These are phyloP conservation scores for Lucilia cuprina DNA, from an alignment of 1,140 invertebrate species.

Conservation along the genomic window DNA sequence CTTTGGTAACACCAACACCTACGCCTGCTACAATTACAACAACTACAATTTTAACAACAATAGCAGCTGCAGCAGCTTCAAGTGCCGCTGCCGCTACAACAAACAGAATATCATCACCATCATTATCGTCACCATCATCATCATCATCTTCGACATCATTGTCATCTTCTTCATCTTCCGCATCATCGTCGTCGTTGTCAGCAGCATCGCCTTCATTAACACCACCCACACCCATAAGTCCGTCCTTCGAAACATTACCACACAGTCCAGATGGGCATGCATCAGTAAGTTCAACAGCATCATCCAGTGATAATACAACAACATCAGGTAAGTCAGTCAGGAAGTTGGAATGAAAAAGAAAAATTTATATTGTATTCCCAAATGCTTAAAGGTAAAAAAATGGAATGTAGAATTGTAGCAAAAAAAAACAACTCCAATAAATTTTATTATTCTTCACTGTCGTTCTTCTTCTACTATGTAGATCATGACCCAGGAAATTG, in stretches of 20 bases:
- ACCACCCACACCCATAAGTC: slow-evolving; percentile 57
- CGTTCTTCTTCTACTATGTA: not conserved
- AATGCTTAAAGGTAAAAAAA: not conserved
- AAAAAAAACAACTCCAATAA: not conserved
- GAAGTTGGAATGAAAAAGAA: not conserved
- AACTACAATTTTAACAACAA: slow-evolving; percentile 37
- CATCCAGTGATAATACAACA: slow-evolving; percentile 54
- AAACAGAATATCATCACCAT: slow-evolving; percentile 30
- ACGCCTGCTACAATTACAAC: slow-evolving; percentile 1
- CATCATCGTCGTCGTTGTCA: not conserved
- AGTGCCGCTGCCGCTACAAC: slow-evolving; percentile 25
- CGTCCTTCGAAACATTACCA: slow-evolving; percentile 46
- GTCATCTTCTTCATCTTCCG: not conserved
- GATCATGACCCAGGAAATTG: slow-evolving; percentile 59
- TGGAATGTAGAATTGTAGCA: too few species aligned
- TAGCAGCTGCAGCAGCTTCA: slow-evolving; percentile 35
- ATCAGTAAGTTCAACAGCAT: slow-evolving; percentile 55
- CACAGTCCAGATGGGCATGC: slow-evolving; percentile 58
- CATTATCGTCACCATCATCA: slow-evolving; percentile 25
- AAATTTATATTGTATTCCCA: not conserved
- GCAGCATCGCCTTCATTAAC: slow-evolving; percentile 45
- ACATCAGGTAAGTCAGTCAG: slow-evolving; percentile 55
- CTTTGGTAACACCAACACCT: slow-evolving; percentile 32
- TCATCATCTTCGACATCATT: not conserved
- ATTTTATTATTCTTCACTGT: not conserved